A percentile compares a stretch with the other conserved stretches of the same genome.
Evolutionary conservation across 1,140 invertebrate species (phyloP).

Genomic region (Copidosoma floridanum): DNA sequence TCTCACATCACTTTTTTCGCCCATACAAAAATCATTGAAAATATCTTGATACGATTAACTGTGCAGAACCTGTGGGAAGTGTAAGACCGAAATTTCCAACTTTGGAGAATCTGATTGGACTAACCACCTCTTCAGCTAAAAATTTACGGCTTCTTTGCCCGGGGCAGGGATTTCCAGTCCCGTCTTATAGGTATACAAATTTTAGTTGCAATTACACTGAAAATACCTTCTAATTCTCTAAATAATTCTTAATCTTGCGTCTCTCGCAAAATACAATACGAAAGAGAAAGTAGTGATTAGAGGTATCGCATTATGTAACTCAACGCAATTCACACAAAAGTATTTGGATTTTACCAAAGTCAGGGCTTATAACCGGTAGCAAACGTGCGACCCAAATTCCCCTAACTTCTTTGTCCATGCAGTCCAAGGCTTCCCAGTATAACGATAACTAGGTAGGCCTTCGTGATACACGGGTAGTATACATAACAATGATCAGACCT

Average conservation of each 20-base stretch:
- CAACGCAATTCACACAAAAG: too few species aligned
- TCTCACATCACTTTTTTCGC: too few species aligned
- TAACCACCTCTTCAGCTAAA: conserved; percentile 58
- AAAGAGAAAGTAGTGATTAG: too few species aligned
- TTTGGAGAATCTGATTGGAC: conserved; percentile 64
- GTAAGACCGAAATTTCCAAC: conserved; percentile 67
- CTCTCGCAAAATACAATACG: too few species aligned
- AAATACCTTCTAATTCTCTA: too few species aligned
- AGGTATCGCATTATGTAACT: too few species aligned
- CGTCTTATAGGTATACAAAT: conserved; percentile 49
- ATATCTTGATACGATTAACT: too few species aligned
- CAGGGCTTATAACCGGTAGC: conserved; percentile 67
- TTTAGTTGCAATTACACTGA: not conserved
- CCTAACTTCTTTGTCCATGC: conserved; percentile 66
- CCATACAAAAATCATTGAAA: too few species aligned
- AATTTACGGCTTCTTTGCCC: conserved; percentile 65
- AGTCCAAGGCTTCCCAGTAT: conserved; percentile 61
- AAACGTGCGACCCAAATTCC: conserved; percentile 66
- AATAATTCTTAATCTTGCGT: too few species aligned
- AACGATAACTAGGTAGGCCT: conserved; percentile 51
- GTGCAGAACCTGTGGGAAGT: conserved; percentile 65
- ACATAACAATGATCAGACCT: too few species aligned
- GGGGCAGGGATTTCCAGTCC: conserved; percentile 61
- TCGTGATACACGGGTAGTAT: too few species aligned
- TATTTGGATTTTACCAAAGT: too few species aligned